Evolutionary conservation across 2,888 invertebrate genomes (phyloP).

Genomic region (Criorhina ranunculi): DNA sequence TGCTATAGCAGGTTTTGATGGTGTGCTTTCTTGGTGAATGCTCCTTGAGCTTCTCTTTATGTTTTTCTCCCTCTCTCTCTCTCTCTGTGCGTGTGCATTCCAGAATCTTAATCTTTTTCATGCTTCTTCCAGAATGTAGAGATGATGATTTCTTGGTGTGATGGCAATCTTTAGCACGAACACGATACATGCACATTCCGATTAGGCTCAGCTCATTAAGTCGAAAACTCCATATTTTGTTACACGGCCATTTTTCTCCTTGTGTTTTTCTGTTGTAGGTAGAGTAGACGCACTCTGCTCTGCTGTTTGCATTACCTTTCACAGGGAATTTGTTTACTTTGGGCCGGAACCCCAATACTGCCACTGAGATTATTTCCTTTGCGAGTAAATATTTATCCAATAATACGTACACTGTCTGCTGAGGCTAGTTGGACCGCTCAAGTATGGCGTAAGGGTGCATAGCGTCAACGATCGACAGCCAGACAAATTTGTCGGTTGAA

Average conservation of each 20-base stretch:
- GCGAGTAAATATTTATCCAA: conserved; percentile 72
- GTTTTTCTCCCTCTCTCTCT: too few relatives aligned
- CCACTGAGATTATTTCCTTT: conserved; percentile 67
- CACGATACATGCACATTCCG: conserved; percentile 71
- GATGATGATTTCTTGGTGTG: conserved; percentile 61
- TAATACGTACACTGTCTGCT: conserved; percentile 62
- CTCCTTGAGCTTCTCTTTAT: conserved; percentile 34
- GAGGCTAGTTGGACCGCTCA: conserved; percentile 42
- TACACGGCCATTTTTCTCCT: conserved; percentile 34
- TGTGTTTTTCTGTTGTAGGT: background rate
- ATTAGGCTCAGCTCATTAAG: conserved; percentile 73
- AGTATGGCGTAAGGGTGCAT: conserved; percentile 64
- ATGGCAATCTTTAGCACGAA: conserved; percentile 75
- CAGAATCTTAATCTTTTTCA: conserved; percentile 41
- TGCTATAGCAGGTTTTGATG: conserved; percentile 74
- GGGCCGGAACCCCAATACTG: conserved; percentile 72
- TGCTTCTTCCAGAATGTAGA: conserved; percentile 37
- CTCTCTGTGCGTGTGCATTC: conserved; percentile 44
- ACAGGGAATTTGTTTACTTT: conserved; percentile 65
- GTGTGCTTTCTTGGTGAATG: conserved; percentile 59
- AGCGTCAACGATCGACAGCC: conserved; percentile 47
- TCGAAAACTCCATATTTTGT: conserved; percentile 53
- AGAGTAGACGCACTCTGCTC: conserved; percentile 34
- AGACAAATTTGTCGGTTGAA: conserved; percentile 68
- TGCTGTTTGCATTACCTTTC: conserved; percentile 63